A percentile compares a stretch with the other conserved stretches of the same genome.
Conservation (phyloP, 2,797 vertebrate species). For the Cynodonichthys magdalenae region DNA sequence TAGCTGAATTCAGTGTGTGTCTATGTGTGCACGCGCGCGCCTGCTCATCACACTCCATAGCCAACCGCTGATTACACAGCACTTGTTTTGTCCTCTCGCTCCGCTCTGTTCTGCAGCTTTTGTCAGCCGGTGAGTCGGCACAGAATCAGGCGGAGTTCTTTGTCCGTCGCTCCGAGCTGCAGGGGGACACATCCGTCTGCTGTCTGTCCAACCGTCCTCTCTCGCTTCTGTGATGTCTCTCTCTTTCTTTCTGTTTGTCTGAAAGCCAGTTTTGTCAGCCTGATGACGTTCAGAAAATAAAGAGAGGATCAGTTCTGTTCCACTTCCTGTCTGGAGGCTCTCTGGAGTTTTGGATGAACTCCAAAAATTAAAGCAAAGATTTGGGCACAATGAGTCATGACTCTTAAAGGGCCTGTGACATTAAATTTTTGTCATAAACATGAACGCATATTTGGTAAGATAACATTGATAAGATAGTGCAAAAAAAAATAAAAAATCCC, state of each 20-base stretch:
- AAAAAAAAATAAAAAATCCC: too few species aligned
- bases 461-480: too few species aligned
- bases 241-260: conserved; percentile 20
- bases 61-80: conserved; percentile 71
- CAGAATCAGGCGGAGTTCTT: conserved; percentile 48
- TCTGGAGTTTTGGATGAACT: too few species aligned
- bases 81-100: conserved; percentile 68
- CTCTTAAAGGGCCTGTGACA: too few species aligned
- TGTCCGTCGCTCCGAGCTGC: conserved; percentile 31
- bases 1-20: conserved; percentile 12
- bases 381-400: too few species aligned
- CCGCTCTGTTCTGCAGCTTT: conserved; percentile 50
- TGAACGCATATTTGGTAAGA: too few species aligned
- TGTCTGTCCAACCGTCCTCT: neutral
- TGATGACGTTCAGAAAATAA: conserved; percentile 49
- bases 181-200: too few species aligned
- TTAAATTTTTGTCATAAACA: too few species aligned
- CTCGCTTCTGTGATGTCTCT: conserved; percentile 30
- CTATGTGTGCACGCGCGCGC: neutral
- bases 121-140: conserved; percentile 50
- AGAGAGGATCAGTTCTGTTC: conserved; percentile 48
- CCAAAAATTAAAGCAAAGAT: too few species aligned
- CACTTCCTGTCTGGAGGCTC: conserved; percentile 51
- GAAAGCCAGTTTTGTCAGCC: conserved; percentile 39
- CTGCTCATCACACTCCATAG: conserved; percentile 55